Conservation (phyloP, 2,888 invertebrate species). For the Drosophila robusta region DNA sequence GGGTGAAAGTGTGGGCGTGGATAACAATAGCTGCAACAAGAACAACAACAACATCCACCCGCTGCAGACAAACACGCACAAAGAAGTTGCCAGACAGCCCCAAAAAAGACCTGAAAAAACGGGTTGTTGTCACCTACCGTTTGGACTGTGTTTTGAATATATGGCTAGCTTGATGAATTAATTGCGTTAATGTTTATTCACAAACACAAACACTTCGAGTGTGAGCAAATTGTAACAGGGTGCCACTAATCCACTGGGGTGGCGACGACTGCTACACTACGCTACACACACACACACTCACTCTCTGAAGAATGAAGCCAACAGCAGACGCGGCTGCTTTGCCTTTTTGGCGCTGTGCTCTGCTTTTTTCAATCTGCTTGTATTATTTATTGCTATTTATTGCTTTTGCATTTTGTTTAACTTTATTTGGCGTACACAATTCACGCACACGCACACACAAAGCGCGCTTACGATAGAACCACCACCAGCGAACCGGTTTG, state of each 20-base stretch:
- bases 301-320: constrained; percentile 1
- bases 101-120: constrained; percentile 28
- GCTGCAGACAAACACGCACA: constrained; percentile 31
- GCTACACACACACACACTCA: constrained; percentile 31
- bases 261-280: constrained; percentile 66
- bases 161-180: neutral
- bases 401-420: constrained; percentile 62
- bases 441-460: constrained; percentile 31
- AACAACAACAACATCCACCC: constrained; percentile 19
- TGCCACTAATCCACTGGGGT: constrained; percentile 84
- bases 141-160: constrained; percentile 17
- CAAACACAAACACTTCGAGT: constrained; percentile 47
- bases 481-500: constrained; percentile 72
- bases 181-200: constrained; percentile 35
- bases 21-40: neutral
- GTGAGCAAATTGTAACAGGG: constrained; percentile 66
- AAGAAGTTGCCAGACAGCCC: constrained; percentile 68
- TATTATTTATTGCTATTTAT: constrained; percentile 46
- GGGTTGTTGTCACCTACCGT: constrained; percentile 49
- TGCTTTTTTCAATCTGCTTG: constrained; percentile 54
- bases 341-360: constrained; percentile 59
- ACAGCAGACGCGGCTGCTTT: constrained; percentile 41
- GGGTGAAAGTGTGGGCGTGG: constrained; percentile 44
- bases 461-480: constrained; percentile 42
- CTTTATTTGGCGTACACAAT: constrained; percentile 23